Evolutionary conservation across 2,888 invertebrate species (phyloP).

Genomic region (Coenonympha arcania): DNA sequence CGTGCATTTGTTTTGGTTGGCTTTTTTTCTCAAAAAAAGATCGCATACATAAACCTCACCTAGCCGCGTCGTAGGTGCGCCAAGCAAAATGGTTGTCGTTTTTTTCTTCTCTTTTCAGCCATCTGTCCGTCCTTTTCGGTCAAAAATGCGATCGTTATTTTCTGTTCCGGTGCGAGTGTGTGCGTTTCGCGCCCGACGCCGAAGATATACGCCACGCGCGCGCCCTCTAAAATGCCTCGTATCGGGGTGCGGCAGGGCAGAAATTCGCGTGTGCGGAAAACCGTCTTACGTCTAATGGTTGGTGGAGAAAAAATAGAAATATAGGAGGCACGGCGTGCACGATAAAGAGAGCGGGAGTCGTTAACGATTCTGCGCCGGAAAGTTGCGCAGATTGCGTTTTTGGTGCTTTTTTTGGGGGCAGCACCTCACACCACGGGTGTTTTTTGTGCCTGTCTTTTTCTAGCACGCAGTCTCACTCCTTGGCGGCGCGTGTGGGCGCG

Average conservation of each 20-base stretch:
- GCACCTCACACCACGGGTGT: slow-evolving; percentile 71
- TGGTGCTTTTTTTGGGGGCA: slow-evolving; percentile 76
- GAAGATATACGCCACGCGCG: slow-evolving; percentile 46
- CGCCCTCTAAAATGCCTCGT: slow-evolving; percentile 32
- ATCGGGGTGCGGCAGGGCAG: slow-evolving; percentile 12
- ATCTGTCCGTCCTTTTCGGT: slow-evolving; percentile 74
- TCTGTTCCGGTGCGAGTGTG: slow-evolving; percentile 72
- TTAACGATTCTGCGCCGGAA: slow-evolving; percentile 76
- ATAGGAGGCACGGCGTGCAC: slow-evolving; percentile 71
- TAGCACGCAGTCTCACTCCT: slow-evolving; percentile 61
- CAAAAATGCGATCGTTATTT: slow-evolving; percentile 76
- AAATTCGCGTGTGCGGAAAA: slow-evolving; percentile 33
- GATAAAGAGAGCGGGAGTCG: slow-evolving; percentile 74
- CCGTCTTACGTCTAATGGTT: slow-evolving; percentile 67
- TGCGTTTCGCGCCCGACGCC: slow-evolving; percentile 56
- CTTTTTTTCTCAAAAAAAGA: slow-evolving; percentile 70
- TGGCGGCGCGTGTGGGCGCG: slow-evolving; percentile 38
- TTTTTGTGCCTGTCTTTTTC: slow-evolving; percentile 72
- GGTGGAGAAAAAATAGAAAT: slow-evolving; percentile 73
- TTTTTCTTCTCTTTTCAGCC: slow-evolving; percentile 75
- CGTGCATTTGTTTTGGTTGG: slow-evolving; percentile 74
- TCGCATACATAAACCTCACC: slow-evolving; percentile 69
- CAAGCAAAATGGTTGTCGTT: slow-evolving; percentile 74
- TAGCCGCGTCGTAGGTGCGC: slow-evolving; percentile 64
- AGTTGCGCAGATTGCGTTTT: slow-evolving; percentile 76